phyloP scores from a whole-genome alignment of 2,797 vertebrate genomes.

The Apogon talboti region DNA sequence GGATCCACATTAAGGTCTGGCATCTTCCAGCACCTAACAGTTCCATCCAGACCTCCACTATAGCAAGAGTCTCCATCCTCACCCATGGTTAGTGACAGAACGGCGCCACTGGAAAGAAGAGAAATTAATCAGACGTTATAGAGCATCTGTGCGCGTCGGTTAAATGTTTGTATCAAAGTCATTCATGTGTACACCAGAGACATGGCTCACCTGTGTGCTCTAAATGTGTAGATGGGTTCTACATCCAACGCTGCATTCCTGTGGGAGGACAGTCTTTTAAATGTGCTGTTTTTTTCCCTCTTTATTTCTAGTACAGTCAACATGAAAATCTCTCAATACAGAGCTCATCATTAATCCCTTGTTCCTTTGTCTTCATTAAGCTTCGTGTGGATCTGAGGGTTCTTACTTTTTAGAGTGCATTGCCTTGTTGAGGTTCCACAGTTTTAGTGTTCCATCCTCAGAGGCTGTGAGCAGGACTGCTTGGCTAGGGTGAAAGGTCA shows the following conservation, averaged over 20 bases:
- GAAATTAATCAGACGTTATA: not conserved
- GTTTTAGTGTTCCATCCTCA: constrained; percentile 91
- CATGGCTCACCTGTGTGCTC: constrained; percentile 88
- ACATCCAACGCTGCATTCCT: constrained; percentile 91
- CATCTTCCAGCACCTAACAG: constrained; percentile 90
- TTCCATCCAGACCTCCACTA: constrained; percentile 88
- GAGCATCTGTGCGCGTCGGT: not conserved
- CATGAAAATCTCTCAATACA: no score
- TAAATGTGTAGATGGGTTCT: constrained; percentile 92
- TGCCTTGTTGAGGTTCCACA: constrained; percentile 94
- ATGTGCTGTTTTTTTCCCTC: not conserved
- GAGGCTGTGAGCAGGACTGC: constrained; percentile 90
- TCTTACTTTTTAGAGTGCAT: constrained; percentile 91
- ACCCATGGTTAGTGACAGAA: constrained; percentile 88
- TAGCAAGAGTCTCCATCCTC: constrained; percentile 88
- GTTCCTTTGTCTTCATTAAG: not conserved
- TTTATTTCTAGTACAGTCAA: not conserved
- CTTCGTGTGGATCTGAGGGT: not conserved
- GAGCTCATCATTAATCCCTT: not conserved
- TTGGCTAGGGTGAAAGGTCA: constrained; percentile 91
- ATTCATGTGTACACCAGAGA: not conserved
- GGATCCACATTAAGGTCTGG: constrained; percentile 92
- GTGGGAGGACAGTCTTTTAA: constrained; percentile 18
- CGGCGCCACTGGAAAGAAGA: constrained; percentile 84
- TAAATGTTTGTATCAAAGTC: not conserved